Evolutionary conservation across 2,888 invertebrate species (phyloP).

Genomic region (Sinodicranocentrus sp.): DNA sequence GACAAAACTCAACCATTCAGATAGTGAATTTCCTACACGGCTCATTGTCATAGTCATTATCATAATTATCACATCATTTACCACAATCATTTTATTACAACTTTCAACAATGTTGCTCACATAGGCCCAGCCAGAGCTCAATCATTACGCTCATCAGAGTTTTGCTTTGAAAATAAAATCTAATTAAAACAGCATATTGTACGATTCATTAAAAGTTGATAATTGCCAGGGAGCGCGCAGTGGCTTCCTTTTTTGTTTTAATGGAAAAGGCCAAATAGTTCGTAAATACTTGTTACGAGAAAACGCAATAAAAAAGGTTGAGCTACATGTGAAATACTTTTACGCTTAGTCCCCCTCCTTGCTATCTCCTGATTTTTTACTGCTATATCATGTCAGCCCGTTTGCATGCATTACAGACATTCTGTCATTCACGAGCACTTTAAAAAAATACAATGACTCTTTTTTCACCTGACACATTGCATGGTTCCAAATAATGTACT

Average conservation of each 20-base stretch:
- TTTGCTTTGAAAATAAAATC: slow-evolving; percentile 44
- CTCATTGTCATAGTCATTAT: slow-evolving; percentile 46
- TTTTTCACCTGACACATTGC: slow-evolving; percentile 62
- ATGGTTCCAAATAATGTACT: slow-evolving; percentile 58
- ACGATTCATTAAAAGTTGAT: slow-evolving; percentile 40
- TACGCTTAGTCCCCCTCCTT: background rate
- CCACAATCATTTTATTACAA: slow-evolving; percentile 19
- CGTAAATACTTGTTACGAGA: slow-evolving; percentile 26
- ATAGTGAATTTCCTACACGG: slow-evolving; percentile 40
- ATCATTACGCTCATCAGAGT: slow-evolving; percentile 47
- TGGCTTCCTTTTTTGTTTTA: slow-evolving; percentile 36
- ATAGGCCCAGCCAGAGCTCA: slow-evolving; percentile 7
- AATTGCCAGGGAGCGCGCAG: slow-evolving; percentile 6
- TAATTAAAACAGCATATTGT: slow-evolving; percentile 52
- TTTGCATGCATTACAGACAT: slow-evolving; percentile 59
- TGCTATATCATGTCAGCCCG: slow-evolving; percentile 36
- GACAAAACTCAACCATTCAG: slow-evolving; percentile 34
- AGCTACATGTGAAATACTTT: background rate
- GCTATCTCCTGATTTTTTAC: slow-evolving; percentile 5
- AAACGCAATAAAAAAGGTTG: slow-evolving; percentile 7
- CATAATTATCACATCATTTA: slow-evolving; percentile 38
- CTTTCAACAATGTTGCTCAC: slow-evolving; percentile 21
- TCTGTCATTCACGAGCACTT: slow-evolving; percentile 59
- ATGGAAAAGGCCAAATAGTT: slow-evolving; percentile 15
- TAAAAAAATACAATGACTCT: slow-evolving; percentile 57